Conservation (phyloP, 2,113 vertebrate species). For the Xiphias gladius region DNA sequence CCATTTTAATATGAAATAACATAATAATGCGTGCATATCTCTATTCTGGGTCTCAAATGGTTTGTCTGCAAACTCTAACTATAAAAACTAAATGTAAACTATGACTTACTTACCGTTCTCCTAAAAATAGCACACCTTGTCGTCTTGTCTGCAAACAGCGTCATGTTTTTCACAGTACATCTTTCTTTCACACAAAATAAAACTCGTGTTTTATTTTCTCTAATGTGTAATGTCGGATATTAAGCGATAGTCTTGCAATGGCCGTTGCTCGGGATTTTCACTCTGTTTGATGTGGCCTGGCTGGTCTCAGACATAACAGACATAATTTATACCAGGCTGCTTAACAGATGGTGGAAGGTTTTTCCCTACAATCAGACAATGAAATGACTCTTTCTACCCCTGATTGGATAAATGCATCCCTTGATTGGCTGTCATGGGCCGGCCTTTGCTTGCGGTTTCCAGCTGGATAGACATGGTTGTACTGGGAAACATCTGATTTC, state of each 20-base stretch:
- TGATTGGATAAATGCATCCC: not conserved
- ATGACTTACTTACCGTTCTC: not conserved
- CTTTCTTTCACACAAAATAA: not conserved
- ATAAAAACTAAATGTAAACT: not conserved
- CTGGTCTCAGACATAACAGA: no score
- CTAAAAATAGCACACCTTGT: not conserved
- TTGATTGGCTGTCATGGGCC: not conserved
- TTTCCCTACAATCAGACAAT: not conserved
- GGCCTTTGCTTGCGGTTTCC: not conserved
- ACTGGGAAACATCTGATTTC: no score
- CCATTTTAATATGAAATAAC: not conserved
- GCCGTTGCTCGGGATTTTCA: not conserved
- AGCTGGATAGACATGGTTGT: not conserved
- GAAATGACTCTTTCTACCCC: not conserved
- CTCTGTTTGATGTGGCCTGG: not conserved
- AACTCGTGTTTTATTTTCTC: no score
- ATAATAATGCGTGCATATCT: not conserved
- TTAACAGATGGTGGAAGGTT: not conserved
- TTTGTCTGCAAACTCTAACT: not conserved
- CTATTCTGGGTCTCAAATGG: not conserved
- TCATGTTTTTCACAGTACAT: not conserved
- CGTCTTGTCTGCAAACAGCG: not conserved
- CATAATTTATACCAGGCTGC: not conserved
- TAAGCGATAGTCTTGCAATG: not conserved
- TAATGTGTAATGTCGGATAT: not conserved